Conservation (phyloP, 1,140 invertebrate genomes). For the Brachionus manjavacas region DNA sequence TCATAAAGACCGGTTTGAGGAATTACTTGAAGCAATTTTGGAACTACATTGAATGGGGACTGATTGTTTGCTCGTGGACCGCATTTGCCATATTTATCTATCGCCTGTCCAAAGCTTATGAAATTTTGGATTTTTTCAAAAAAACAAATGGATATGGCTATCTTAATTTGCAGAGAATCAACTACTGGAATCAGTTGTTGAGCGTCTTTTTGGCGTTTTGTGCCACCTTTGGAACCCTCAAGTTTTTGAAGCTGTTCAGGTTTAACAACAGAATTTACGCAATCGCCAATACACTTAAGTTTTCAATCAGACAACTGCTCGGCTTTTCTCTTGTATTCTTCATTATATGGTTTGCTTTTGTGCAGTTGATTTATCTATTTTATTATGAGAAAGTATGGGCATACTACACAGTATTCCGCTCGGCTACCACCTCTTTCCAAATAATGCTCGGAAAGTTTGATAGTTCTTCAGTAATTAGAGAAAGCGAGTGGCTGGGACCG, state of each 20-base stretch:
- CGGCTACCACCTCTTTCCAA: neutral
- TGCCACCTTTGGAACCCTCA: conserved; percentile 60
- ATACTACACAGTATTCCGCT: neutral
- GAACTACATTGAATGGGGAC: conserved; percentile 56
- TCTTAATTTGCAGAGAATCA: conserved; percentile 59
- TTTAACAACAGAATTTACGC: conserved; percentile 55
- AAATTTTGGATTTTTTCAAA: conserved; percentile 55
- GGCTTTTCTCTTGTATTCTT: conserved; percentile 15
- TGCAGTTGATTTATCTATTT: neutral
- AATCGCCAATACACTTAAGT: conserved; percentile 52
- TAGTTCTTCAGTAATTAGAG: neutral
- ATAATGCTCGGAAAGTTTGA: conserved; percentile 38
- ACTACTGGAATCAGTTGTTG: conserved; percentile 59
- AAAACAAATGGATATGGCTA: conserved; percentile 59
- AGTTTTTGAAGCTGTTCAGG: conserved; percentile 60
- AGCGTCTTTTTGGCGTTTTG: conserved; percentile 59
- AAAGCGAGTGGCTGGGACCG: neutral
- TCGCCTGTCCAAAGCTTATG: conserved; percentile 50
- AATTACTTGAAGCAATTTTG: conserved; percentile 57
- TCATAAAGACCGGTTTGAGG: conserved; percentile 46
- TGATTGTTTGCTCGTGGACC: conserved; percentile 44
- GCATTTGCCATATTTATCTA: conserved; percentile 57
- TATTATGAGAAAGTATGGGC: neutral
- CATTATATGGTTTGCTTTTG: conserved; percentile 8
- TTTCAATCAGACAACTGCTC: neutral